A percentile compares a stretch with the other conserved stretches of the same genome.
Conservation (phyloP, 2,888 invertebrate species). For the Tenthredo distinguenda region DNA sequence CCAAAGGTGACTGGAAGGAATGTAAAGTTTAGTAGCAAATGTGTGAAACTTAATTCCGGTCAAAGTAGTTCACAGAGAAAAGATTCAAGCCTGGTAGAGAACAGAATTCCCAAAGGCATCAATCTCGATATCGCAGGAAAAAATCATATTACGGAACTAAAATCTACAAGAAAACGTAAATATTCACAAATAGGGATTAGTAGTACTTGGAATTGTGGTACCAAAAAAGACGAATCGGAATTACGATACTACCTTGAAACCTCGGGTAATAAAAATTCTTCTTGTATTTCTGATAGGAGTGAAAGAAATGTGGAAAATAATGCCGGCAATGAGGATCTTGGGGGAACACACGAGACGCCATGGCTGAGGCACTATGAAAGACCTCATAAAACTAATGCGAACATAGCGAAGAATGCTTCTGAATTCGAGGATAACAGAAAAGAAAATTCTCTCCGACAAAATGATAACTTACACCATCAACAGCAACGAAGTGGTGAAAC, state of each 20-base stretch:
- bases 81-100: background rate
- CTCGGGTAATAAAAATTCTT: background rate
- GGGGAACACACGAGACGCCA: background rate
- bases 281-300: background rate
- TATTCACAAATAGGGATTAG: background rate
- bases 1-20: background rate
- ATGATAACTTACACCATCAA: background rate
- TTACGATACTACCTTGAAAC: background rate
- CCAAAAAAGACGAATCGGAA: background rate
- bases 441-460: background rate
- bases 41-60: background rate
- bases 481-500: background rate
- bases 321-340: background rate
- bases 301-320: background rate
- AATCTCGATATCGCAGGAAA: background rate
- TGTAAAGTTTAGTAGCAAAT: background rate
- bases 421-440: background rate
- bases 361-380: constrained; percentile 47
- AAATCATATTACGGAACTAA: background rate
- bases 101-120: background rate
- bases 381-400: background rate
- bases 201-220: background rate
- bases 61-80: background rate
- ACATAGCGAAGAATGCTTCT: background rate
- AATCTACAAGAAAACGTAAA: background rate